Evolutionary conservation across 2,888 invertebrate species (phyloP).

Genomic region (Cataglyphis albicans): DNA sequence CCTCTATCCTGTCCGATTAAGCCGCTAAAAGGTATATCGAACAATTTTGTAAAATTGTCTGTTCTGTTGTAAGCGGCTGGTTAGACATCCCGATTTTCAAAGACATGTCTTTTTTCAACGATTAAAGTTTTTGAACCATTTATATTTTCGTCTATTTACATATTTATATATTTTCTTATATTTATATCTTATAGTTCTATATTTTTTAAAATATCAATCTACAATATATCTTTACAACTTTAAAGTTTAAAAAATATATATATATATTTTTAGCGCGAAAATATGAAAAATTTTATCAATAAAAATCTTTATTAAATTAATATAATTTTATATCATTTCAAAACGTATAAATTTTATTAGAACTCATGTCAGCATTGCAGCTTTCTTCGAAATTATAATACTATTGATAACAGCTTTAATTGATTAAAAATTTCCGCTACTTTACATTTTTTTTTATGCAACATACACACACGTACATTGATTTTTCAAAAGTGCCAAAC

Average conservation of each 20-base stretch:
- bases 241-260: not conserved
- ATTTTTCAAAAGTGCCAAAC: not conserved
- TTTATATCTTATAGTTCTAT: not conserved
- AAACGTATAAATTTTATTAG: not conserved
- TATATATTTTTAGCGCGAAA: not conserved
- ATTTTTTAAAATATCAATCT: not conserved
- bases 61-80: not conserved
- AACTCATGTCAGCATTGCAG: too few species aligned
- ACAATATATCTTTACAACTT: not conserved
- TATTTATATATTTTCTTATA: too few species aligned
- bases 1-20: constrained; percentile 49
- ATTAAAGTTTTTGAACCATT: not conserved
- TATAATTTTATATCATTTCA: not conserved
- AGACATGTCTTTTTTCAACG: not conserved
- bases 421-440: not conserved
- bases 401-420: not conserved
- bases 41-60: constrained; percentile 25
- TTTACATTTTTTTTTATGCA: not conserved
- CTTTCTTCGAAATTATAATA: not conserved
- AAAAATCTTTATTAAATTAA: not conserved
- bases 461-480: not conserved
- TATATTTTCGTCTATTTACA: not conserved
- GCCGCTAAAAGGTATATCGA: constrained; percentile 32
- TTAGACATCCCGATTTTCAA: not conserved
- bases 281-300: not conserved